These are phyloP conservation scores for Matsumyia berberina DNA, from an alignment of 2,888 invertebrate species.

Conservation along the genomic window DNA sequence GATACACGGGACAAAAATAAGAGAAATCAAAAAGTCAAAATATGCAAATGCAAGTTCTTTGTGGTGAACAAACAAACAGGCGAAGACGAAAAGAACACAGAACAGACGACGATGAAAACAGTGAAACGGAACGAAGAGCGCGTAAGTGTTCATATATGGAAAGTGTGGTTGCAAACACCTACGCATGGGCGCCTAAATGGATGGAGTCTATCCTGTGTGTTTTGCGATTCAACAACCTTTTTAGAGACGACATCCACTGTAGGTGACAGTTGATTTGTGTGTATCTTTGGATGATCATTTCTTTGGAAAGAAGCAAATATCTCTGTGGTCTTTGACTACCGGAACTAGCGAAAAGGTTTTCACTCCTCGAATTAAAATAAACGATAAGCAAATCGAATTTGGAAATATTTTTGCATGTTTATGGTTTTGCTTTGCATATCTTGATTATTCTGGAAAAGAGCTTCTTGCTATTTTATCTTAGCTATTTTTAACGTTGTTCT, in stretches of 20 bases:
- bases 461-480: background rate
- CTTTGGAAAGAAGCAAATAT: constrained; percentile 8
- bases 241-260: constrained; percentile 24
- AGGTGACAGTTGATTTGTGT: constrained; percentile 48
- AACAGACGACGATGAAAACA: background rate
- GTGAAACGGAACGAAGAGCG: constrained; percentile 43
- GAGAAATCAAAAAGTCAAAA: constrained; percentile 39
- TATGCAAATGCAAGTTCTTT: constrained; percentile 70
- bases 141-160: constrained; percentile 65
- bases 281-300: constrained; percentile 19
- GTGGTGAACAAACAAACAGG: constrained; percentile 40
- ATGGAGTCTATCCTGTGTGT: constrained; percentile 54
- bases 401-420: background rate
- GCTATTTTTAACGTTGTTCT: background rate
- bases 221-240: constrained; percentile 58
- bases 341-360: constrained; percentile 41
- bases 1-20: constrained; percentile 4
- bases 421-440: background rate
- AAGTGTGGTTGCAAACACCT: constrained; percentile 58
- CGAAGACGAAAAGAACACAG: constrained; percentile 11
- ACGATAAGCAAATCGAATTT: background rate
- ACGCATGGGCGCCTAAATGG: constrained; percentile 70
- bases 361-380: background rate
- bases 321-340: constrained; percentile 11
- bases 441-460: background rate